Percentiles rank a stretch among this genome's conserved stretches.
Evolutionary conservation across 2,797 vertebrate species (phyloP).

Genomic region (Dicrostonyx torquatus): DNA sequence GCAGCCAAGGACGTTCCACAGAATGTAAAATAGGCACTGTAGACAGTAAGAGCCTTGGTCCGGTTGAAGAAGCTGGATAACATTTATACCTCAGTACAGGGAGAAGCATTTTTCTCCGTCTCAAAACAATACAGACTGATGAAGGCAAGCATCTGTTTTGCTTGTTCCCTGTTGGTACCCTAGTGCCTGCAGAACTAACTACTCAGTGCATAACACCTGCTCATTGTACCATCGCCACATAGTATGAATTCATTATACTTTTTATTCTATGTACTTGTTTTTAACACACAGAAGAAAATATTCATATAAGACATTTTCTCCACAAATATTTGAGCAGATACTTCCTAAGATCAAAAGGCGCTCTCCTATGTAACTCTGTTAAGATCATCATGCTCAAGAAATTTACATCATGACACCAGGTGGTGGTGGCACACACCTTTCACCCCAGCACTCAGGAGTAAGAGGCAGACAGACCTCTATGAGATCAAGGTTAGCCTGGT

Average conservation of each 20-base stretch:
- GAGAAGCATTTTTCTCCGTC: neutral
- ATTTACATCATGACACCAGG: neutral
- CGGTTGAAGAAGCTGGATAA: neutral
- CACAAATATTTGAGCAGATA: conserved; percentile 12
- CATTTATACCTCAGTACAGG: neutral
- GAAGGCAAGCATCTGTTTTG: neutral
- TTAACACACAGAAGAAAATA: neutral
- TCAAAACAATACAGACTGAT: neutral
- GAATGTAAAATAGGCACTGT: neutral
- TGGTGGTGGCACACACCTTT: neutral
- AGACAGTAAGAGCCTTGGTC: neutral
- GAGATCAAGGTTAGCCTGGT: neutral
- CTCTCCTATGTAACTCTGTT: neutral
- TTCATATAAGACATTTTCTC: neutral
- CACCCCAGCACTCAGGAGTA: neutral
- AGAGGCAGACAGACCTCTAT: neutral
- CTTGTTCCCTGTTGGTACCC: neutral
- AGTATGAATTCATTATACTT: neutral
- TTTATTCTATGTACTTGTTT: conserved; percentile 4
- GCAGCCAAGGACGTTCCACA: neutral
- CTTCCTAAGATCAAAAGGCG: neutral
- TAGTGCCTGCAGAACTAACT: neutral
- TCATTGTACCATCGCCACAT: neutral
- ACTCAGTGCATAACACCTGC: neutral
- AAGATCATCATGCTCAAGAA: neutral